Conservation (phyloP, 2,797 vertebrate species). For the Lophotriccus pileatus region DNA sequence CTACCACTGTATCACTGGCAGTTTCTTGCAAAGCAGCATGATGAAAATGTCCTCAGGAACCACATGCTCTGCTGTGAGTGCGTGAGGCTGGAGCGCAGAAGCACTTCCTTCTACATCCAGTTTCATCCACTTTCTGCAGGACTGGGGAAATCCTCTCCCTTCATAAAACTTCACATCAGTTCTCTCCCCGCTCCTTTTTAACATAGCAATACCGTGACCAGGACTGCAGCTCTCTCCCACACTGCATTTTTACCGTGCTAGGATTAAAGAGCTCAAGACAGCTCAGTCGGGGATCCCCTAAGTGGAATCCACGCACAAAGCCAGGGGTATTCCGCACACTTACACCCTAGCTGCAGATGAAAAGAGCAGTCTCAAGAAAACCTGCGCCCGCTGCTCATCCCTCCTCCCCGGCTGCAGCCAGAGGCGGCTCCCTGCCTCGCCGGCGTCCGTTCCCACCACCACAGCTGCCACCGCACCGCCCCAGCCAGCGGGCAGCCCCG, state of each 20-base stretch:
- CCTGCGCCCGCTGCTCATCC: background rate
- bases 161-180: background rate
- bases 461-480: background rate
- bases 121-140: background rate
- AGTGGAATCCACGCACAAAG: background rate
- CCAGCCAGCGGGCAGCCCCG: background rate
- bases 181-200: background rate
- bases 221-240: background rate
- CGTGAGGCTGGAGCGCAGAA: background rate
- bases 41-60: background rate
- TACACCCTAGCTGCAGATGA: fast-evolving
- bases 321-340: background rate
- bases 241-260: background rate
- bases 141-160: background rate
- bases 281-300: background rate
- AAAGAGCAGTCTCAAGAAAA: background rate
- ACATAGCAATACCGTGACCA: fast-evolving
- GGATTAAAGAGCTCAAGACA: background rate
- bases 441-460: background rate
- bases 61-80: background rate
- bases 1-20: background rate
- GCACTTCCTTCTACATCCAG: background rate
- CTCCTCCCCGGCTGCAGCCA: background rate
- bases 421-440: background rate
- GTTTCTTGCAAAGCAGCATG: background rate